Evolutionary conservation across 2,888 invertebrate genomes (phyloP).

Genomic region (Choreutis nemorana): DNA sequence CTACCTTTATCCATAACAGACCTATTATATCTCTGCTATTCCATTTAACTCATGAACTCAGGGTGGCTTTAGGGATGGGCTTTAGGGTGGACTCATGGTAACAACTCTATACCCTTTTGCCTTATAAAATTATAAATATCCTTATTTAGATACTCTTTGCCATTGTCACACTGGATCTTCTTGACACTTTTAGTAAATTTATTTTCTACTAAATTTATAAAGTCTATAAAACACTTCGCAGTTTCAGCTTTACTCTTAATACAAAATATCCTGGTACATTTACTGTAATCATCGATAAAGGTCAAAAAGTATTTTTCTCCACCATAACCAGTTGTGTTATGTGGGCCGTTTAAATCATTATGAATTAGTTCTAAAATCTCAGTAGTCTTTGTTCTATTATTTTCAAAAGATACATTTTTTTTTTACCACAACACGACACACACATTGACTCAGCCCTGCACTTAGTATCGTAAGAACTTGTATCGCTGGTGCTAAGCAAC

Average conservation of each 20-base stretch:
- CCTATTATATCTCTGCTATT: constrained; percentile 16
- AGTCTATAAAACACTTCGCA: constrained; percentile 12
- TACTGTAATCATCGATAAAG: constrained; percentile 18
- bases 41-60: constrained; percentile 20
- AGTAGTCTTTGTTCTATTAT: constrained; percentile 14
- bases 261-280: constrained; percentile 10
- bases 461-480: too few relatives aligned
- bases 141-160: constrained; percentile 15
- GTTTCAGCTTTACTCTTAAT: constrained; percentile 14
- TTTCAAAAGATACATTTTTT: constrained; percentile 17
- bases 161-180: constrained; percentile 17
- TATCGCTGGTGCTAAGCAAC: too few relatives aligned
- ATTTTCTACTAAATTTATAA: constrained; percentile 14
- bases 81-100: too few relatives aligned
- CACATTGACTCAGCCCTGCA: too few relatives aligned
- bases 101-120: constrained; percentile 15
- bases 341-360: constrained; percentile 18
- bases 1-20: constrained; percentile 16
- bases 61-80: too few relatives aligned
- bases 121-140: constrained; percentile 14
- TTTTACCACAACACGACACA: too few relatives aligned
- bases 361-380: constrained; percentile 14
- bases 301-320: constrained; percentile 18
- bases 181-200: constrained; percentile 13
- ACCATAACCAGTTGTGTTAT: constrained; percentile 13